Evolutionary conservation across 1,140 invertebrate genomes (phyloP), one percentile per base, ranked within the genome.

Genomic region (Chironomus tepperi): DNA sequence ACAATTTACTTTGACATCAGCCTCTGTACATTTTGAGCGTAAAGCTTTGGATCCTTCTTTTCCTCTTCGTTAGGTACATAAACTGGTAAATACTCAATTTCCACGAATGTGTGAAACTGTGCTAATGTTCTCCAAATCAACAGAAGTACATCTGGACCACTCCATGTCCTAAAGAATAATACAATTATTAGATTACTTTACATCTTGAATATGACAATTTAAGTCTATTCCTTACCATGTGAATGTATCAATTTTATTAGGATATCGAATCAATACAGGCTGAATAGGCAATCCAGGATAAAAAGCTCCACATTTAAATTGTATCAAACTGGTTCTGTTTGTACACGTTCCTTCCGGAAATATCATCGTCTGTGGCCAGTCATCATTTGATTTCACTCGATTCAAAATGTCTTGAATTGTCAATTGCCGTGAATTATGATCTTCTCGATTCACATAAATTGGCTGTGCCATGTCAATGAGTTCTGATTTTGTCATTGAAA

Each of bases 291-390:
- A 93, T 0, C 95, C 95, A 0, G 95, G 95, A 85, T 94, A 94
- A 83, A 94, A 94, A 3, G 92, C 92, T 75, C 95, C 96, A 12
- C 91, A 91, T 85, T 98, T 98, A 82, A 97, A 98, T n/a, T 93
- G 93, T 74, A 98, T 97, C 74, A 98, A 83, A 80, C 93, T 95
- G 0, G 90, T 92, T 70, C 96, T 87, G 85, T 98, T 98, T 2
- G 96, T 97, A 81, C 95, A 97, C 0, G 96, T 98, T 43, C 96
- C 96, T 83, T 98, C 96, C 0, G 96, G 94, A 83, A 98, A 98
- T 77, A 98, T 96, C 74, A 97, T 87, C 24, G 98, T 89, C 89
- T 93, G 94, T n/a, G 95, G 93, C 95, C 95, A 98, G 79, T 93
- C 88, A 74, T 93, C 89, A 65, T 89, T 86, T 0, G 93, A 94